Evolutionary conservation across 2,888 invertebrate species (phyloP), one percentile per base, ranked within the genome.

Genomic region (Phytoseiulus persimilis): DNA sequence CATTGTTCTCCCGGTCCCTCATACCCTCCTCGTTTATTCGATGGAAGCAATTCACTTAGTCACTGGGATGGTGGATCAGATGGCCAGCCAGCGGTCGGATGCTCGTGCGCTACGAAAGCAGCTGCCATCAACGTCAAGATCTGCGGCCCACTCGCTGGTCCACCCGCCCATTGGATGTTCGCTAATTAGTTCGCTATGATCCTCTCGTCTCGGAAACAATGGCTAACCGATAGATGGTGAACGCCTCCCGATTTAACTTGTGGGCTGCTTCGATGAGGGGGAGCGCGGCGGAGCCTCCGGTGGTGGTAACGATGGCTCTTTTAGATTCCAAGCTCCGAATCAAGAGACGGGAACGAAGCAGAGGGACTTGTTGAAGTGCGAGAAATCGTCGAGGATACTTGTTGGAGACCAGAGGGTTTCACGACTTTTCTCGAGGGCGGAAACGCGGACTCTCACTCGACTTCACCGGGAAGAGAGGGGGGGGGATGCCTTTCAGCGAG

Each of bases 151-250:
- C 65, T 28, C 65, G 65, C 65, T 65, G 2, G 65, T 65, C 65
- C 65, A 65, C 33, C 87, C 87, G 45, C 87, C 87, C 87, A 87
- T 87, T 87, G 32, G 87, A 87, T 87, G 87, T 87, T 87, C 33
- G 84, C 33, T 45, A 32, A 87, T 45, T 87, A 87, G 45, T 87
- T 87, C 32, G 87, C 87, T 32, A 87, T 87, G 87, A 32, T 87
- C 32, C 28, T 65, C 65, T 28, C 65, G 65, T 65, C 28, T 65
- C 65, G 65, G 18, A 65, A 65, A 65, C 65, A 65, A 65, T 65
- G 28, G 65, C 65, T 65, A 65, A 65, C 65, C 65, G 65, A 65
- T 65, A 65, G 65, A 65, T 65, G 18, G 65, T 65, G 65, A 65
- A 65, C 65, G 65, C 65, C 65, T 28, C 65, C 65, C 18, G 65